Evolutionary conservation across 2,113 vertebrate species (phyloP).

Genomic region (Gracilinanus agilis): DNA sequence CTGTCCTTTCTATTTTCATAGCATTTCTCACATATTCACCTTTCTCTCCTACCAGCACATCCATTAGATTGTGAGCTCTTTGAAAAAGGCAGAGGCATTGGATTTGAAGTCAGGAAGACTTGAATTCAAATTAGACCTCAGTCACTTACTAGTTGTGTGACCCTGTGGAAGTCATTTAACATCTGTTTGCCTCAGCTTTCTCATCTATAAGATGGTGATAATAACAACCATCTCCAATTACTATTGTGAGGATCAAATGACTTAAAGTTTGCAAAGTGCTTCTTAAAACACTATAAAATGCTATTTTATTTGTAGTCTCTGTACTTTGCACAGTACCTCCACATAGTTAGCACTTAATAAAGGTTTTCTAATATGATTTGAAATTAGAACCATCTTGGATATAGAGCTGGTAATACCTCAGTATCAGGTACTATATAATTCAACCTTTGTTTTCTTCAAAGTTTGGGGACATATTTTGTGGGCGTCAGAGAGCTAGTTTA

Average conservation of each 20-base stretch:
- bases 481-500: conserved; percentile 85
- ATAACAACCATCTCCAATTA: neutral
- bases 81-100: neutral
- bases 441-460: conserved; percentile 45
- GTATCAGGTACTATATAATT: conserved; percentile 67
- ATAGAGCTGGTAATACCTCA: neutral
- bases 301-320: neutral
- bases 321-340: neutral
- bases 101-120: neutral
- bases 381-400: neutral
- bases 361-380: neutral
- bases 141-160: neutral
- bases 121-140: neutral
- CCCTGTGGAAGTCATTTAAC: neutral
- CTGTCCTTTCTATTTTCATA: neutral
- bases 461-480: conserved; percentile 76
- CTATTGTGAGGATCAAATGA: neutral
- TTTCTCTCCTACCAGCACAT: neutral
- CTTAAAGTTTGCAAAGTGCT: neutral
- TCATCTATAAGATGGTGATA: neutral
- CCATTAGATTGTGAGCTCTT: neutral
- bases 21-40: neutral
- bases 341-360: neutral
- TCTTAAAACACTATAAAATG: neutral
- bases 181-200: neutral